Conservation (phyloP, 92 coral and sea anemone species). For the Umimayanthus chanpuru region DNA sequence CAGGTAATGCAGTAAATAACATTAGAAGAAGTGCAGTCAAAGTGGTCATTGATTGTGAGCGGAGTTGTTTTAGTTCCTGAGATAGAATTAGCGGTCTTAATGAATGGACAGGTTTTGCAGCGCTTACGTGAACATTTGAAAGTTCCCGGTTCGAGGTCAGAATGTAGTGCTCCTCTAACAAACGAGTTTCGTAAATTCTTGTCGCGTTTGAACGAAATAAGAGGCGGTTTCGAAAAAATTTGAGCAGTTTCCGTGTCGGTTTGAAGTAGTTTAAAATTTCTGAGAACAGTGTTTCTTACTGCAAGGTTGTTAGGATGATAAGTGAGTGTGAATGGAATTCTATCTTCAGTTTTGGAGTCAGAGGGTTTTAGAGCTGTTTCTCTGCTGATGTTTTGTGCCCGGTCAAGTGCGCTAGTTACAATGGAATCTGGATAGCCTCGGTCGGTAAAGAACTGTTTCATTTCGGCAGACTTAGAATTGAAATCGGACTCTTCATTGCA, state of each 20-base stretch:
- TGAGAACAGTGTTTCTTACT: constrained; percentile 30
- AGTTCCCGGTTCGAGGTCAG: constrained; percentile 43
- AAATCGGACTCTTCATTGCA: constrained; percentile 50
- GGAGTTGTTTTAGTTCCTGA: no score
- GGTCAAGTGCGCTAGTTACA: no score
- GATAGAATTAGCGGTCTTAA: no score
- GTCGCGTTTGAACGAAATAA: background rate
- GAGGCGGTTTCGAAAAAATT: no score
- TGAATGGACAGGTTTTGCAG: no score
- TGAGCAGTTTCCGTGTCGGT: no score
- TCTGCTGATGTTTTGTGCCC: no score
- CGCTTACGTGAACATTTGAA: constrained; percentile 30
- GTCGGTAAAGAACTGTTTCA: constrained; percentile 31
- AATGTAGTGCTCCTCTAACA: constrained; percentile 40
- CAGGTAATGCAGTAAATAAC: no score
- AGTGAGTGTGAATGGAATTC: constrained; percentile 44
- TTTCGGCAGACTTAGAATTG: background rate
- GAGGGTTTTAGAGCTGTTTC: constrained; percentile 32
- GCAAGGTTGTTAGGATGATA: constrained; percentile 41
- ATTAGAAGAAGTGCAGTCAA: no score
- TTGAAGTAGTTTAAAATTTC: constrained; percentile 18
- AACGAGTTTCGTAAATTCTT: constrained; percentile 30
- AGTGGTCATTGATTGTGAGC: no score
- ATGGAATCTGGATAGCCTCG: constrained; percentile 39
- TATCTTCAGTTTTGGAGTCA: constrained; percentile 3